Evolutionary conservation across 2,888 invertebrate genomes (phyloP).

Genomic region (Lithophane leautieri): DNA sequence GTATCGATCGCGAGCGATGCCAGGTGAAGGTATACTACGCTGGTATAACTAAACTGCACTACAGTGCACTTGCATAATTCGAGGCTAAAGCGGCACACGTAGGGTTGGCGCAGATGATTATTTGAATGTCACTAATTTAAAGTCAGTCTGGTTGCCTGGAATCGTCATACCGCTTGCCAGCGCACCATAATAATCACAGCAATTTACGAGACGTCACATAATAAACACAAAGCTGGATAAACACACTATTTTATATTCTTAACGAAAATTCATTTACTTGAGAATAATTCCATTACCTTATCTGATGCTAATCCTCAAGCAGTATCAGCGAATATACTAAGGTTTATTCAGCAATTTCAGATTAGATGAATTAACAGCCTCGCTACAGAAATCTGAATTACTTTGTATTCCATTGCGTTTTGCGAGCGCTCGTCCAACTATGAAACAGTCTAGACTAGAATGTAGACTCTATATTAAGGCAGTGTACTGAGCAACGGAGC

Average conservation of each 20-base stretch:
- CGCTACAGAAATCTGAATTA: slow-evolving; percentile 27
- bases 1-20: slow-evolving; percentile 77
- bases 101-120: slow-evolving; percentile 43
- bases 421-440: slow-evolving; percentile 24
- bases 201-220: slow-evolving; percentile 1
- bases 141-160: background rate
- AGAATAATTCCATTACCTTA: slow-evolving; percentile 46
- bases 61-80: slow-evolving; percentile 66
- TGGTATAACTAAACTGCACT: slow-evolving; percentile 60
- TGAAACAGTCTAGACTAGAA: slow-evolving; percentile 44
- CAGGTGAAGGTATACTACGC: slow-evolving; percentile 68
- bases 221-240: slow-evolving; percentile 28
- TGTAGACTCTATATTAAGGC: slow-evolving; percentile 19
- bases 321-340: slow-evolving; percentile 36
- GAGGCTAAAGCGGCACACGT: slow-evolving; percentile 38
- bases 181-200: background rate
- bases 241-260: slow-evolving; percentile 15
- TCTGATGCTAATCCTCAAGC: slow-evolving; percentile 20
- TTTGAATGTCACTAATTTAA: background rate
- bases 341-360: slow-evolving; percentile 30
- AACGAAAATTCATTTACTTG: slow-evolving; percentile 19
- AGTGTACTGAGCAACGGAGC: slow-evolving; percentile 45
- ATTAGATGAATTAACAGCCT: slow-evolving; percentile 35
- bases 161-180: background rate
- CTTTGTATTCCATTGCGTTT: slow-evolving; percentile 53